Evolutionary conservation across 2,888 invertebrate species (phyloP).

Genomic region (Cynaeus angustus): DNA sequence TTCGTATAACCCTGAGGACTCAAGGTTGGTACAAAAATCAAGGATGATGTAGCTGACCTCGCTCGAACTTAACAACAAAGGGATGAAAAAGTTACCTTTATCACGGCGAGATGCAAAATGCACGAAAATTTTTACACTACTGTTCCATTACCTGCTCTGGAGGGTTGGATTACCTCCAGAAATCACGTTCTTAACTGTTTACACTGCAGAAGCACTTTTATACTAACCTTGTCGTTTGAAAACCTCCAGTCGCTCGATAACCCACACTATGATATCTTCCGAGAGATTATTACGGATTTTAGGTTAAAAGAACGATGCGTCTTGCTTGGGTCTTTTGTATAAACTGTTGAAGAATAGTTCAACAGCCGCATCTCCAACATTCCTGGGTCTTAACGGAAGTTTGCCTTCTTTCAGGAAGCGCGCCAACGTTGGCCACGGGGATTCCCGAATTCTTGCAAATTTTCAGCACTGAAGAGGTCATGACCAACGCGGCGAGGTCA

Average conservation of each 20-base stretch:
- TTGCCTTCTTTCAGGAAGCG: slow-evolving; percentile 35
- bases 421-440: slow-evolving; percentile 1
- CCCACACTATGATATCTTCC: slow-evolving; percentile 23
- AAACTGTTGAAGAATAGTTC: slow-evolving; percentile 57
- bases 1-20: background rate
- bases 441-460: slow-evolving; percentile 1
- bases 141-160: background rate
- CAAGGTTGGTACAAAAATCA: background rate
- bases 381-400: slow-evolving; percentile 60
- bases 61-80: background rate
- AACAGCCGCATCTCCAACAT: slow-evolving; percentile 61
- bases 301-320: slow-evolving; percentile 47
- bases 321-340: slow-evolving; percentile 55
- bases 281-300: slow-evolving; percentile 30
- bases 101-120: background rate
- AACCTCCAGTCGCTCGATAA: slow-evolving; percentile 32
- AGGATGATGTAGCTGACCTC: background rate
- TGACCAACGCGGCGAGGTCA: slow-evolving; percentile 18
- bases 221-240: slow-evolving; percentile 35
- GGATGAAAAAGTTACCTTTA: background rate
- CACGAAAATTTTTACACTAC: background rate
- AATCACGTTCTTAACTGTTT: background rate
- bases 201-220: slow-evolving; percentile 6
- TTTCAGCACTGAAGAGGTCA: slow-evolving; percentile 13
- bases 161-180: slow-evolving; percentile 2